phyloP scores from a whole-genome alignment of 2,888 invertebrate genomes.

The Synergus umbraculus region DNA sequence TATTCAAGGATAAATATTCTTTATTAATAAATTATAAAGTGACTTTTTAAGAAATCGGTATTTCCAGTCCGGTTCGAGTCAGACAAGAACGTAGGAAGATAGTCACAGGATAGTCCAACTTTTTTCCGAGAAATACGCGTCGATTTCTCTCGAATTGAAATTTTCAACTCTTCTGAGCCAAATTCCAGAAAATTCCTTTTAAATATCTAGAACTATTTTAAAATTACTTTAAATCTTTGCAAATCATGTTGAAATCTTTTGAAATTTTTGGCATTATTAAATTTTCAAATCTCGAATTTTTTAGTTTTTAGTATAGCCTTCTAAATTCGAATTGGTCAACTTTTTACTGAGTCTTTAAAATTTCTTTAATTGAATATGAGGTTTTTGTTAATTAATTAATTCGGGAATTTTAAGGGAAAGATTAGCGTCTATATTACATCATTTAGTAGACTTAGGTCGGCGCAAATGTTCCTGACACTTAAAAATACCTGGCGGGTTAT shows the following conservation, averaged over 20 bases:
- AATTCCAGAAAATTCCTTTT: too few relatives aligned
- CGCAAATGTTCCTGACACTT: constrained; percentile 69
- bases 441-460: constrained; percentile 41
- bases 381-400: neutral
- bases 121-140: neutral
- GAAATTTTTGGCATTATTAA: neutral
- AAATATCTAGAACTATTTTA: too few relatives aligned
- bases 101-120: neutral
- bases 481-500: constrained; percentile 70
- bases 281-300: neutral
- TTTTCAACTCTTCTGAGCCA: neutral
- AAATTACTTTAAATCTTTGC: too few relatives aligned
- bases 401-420: neutral
- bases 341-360: too few relatives aligned
- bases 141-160: neutral
- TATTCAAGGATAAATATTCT: neutral
- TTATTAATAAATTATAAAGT: neutral
- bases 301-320: neutral
- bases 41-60: neutral
- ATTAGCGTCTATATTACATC: constrained; percentile 1
- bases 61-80: neutral
- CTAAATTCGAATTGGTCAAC: too few relatives aligned
- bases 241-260: too few relatives aligned
- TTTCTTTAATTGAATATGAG: neutral
- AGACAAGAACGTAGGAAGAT: neutral